Conservation (phyloP, 2,113 vertebrate species). For the Coptodon rendalli region DNA sequence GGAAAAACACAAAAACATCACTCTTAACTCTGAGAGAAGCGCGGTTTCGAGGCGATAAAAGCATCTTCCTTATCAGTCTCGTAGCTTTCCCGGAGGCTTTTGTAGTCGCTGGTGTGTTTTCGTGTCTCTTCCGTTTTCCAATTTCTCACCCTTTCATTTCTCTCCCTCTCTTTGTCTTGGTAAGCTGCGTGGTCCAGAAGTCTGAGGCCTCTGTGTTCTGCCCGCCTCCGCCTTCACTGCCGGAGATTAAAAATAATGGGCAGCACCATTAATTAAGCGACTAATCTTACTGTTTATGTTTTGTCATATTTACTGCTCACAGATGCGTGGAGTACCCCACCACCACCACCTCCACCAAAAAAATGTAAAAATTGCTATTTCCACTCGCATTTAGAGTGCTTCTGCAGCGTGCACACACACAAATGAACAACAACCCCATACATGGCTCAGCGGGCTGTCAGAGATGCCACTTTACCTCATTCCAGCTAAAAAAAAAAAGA, state of each 20-base stretch:
- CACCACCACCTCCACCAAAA: neutral
- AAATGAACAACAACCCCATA: neutral
- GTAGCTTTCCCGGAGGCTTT: conserved; percentile 43
- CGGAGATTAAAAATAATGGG: conserved; percentile 69
- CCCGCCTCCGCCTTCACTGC: conserved; percentile 27
- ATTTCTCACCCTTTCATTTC: conserved; percentile 43
- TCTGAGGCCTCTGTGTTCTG: conserved; percentile 56
- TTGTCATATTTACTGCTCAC: conserved; percentile 55
- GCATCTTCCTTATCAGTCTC: conserved; percentile 55
- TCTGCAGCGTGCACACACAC: neutral
- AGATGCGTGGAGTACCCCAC: conserved; percentile 30
- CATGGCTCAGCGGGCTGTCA: neutral
- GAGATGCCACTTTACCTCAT: neutral
- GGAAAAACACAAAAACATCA: conserved; percentile 33
- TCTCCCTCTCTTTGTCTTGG: conserved; percentile 26
- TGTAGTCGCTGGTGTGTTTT: conserved; percentile 46
- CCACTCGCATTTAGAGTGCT: neutral
- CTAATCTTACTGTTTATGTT: conserved; percentile 65
- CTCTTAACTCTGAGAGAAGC: conserved; percentile 19
- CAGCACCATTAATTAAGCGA: conserved; percentile 62
- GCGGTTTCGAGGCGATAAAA: conserved; percentile 50
- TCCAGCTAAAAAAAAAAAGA: neutral
- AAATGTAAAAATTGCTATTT: conserved; percentile 1
- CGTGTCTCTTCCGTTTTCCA: conserved; percentile 49
- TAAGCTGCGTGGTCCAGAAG: conserved; percentile 51